A percentile compares a stretch with the other conserved stretches of the same genome.
Evolutionary conservation across 1,140 invertebrate species (phyloP).

Genomic region (Bombus polaris): DNA sequence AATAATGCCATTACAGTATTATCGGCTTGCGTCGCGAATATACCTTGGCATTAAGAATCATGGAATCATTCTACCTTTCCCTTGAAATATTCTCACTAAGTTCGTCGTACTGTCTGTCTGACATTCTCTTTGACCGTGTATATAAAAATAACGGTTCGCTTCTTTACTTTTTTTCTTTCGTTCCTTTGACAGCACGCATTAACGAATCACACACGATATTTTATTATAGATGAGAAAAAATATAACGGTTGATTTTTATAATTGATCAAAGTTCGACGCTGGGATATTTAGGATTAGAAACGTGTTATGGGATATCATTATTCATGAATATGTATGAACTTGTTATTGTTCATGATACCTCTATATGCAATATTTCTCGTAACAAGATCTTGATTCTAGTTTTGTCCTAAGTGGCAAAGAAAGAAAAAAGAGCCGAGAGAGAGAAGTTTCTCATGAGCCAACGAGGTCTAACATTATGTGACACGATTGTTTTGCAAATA

Average conservation of each 20-base stretch:
- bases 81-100: constrained; percentile 60
- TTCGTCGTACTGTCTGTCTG: constrained; percentile 39
- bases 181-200: no score
- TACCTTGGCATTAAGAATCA: constrained; percentile 63
- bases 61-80: constrained; percentile 62
- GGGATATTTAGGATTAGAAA: background rate
- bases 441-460: background rate
- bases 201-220: accelerated
- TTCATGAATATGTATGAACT: constrained; percentile 1
- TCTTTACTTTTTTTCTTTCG: background rate
- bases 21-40: constrained; percentile 6
- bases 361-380: background rate
- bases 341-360: background rate
- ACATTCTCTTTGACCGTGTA: constrained; percentile 5
- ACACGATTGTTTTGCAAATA: background rate
- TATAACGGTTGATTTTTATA: background rate
- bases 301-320: background rate
- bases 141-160: constrained; percentile 10
- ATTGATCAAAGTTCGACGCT: background rate
- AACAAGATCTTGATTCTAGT: background rate
- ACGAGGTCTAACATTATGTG: background rate
- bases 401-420: background rate
- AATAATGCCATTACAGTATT: background rate
- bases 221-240: background rate
- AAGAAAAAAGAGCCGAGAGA: no score